Conservation (phyloP, 2,888 invertebrate genomes). For the Zhuqinia jingwanae region DNA sequence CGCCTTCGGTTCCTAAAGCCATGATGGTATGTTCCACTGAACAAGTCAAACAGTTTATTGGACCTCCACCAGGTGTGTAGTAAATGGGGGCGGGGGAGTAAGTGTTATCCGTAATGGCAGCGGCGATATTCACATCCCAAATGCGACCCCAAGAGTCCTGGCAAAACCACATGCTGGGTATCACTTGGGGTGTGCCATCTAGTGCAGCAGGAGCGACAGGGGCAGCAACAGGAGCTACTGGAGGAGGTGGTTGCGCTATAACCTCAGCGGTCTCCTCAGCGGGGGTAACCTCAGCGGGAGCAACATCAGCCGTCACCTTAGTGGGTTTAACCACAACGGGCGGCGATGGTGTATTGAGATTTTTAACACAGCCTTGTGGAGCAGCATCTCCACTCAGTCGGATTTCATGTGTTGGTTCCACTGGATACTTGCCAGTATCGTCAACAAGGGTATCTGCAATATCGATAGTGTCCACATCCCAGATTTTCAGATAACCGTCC, state of each 20-base stretch:
- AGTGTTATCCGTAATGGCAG: conserved; percentile 81
- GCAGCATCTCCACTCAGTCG: conserved; percentile 83
- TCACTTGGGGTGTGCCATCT: neutral
- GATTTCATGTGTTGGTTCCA: conserved; percentile 93
- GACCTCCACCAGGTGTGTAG: conserved; percentile 90
- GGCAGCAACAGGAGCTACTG: neutral
- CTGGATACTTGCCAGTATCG: conserved; percentile 87
- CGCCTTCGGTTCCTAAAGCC: conserved; percentile 88
- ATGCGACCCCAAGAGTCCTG: conserved; percentile 94
- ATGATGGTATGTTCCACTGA: conserved; percentile 87
- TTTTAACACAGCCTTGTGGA: conserved; percentile 84
- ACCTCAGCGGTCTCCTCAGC: too few species aligned
- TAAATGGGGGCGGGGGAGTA: conserved; percentile 83
- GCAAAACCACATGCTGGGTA: conserved; percentile 66
- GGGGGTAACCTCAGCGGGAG: neutral
- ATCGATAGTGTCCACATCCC: conserved; percentile 96
- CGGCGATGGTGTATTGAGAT: conserved; percentile 80
- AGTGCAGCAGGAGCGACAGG: conserved; percentile 4
- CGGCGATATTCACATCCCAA: conserved; percentile 87
- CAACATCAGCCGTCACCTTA: neutral
- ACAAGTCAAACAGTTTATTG: conserved; percentile 86
- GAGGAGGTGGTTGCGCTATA: neutral
- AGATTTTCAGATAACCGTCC: conserved; percentile 90
- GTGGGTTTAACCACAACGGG: neutral
- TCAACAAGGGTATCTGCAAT: conserved; percentile 92